A percentile compares a stretch with the other conserved stretches of the same genome.
Conservation (phyloP, 2,888 invertebrate species). For the Xestia c-nigrum region DNA sequence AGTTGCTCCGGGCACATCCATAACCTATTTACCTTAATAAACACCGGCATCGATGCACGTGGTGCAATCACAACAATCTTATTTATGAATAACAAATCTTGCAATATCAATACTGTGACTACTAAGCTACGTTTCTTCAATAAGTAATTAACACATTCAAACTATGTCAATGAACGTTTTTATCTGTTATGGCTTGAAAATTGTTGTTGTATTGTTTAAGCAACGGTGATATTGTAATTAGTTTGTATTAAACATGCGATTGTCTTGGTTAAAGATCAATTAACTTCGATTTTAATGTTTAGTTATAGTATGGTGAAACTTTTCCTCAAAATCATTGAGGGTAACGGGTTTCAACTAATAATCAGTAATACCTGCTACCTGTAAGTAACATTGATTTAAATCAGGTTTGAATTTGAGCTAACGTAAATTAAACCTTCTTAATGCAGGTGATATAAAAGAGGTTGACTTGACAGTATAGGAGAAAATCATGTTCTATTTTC, state of each 20-base stretch:
- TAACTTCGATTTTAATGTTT: slow-evolving; percentile 5
- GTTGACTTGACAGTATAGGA: not conserved
- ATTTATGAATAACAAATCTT: slow-evolving; percentile 42
- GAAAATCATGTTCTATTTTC: slow-evolving; percentile 13
- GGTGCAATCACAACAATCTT: slow-evolving; percentile 20
- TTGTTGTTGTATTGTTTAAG: slow-evolving; percentile 30
- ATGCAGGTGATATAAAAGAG: not conserved
- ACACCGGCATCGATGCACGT: slow-evolving; percentile 20
- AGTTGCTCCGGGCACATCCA: slow-evolving; percentile 17
- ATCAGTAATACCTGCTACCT: not conserved
- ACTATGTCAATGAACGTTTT: slow-evolving; percentile 53
- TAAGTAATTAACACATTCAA: slow-evolving; percentile 34
- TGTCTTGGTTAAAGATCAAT: slow-evolving; percentile 25
- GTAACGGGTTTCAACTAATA: not conserved
- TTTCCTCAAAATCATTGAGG: not conserved
- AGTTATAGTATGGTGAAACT: not conserved
- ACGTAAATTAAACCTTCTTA: not conserved
- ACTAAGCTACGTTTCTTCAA: slow-evolving; percentile 22
- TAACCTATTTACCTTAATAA: slow-evolving; percentile 46
- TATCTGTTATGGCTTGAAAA: slow-evolving; percentile 37
- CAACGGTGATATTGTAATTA: slow-evolving; percentile 37
- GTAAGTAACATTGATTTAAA: not conserved
- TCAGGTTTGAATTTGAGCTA: not conserved
- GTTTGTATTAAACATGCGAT: slow-evolving; percentile 36
- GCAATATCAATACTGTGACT: slow-evolving; percentile 22